A percentile compares a stretch with the other conserved stretches of the same genome.
Evolutionary conservation across 2,113 vertebrate species (phyloP).

Genomic region (Microtus oregoni): DNA sequence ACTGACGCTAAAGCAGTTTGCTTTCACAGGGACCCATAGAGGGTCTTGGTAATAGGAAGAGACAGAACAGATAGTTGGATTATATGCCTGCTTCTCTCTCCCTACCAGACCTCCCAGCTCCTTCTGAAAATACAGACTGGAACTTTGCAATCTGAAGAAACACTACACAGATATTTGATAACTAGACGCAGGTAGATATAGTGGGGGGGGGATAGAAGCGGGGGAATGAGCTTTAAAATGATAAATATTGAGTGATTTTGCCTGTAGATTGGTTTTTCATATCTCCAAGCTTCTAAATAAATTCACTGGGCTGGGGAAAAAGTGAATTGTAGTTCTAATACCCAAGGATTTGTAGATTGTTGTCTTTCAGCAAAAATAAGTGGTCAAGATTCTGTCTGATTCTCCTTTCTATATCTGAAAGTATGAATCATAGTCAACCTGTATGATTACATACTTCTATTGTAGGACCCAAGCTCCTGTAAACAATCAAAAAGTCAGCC

Average conservation of each 20-base stretch:
- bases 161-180: not conserved
- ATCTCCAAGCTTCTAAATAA: not conserved
- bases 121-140: not conserved
- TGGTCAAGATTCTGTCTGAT: not conserved
- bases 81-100: not conserved
- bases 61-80: not conserved
- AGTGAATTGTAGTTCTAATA: not conserved
- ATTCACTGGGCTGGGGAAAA: not conserved
- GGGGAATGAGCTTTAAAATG: not conserved
- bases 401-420: not conserved
- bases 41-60: not conserved
- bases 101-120: not conserved
- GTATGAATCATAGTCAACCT: not conserved
- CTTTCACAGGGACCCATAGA: fast-evolving
- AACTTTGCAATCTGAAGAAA: not conserved
- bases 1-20: not conserved
- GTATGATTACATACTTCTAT: not conserved
- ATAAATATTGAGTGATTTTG: not conserved
- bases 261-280: not conserved
- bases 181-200: not conserved
- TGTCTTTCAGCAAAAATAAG: not conserved
- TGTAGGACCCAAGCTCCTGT: not conserved
- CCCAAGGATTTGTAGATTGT: not conserved
- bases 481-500: not conserved
- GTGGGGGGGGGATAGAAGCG: not conserved